Evolutionary conservation across 1,140 invertebrate genomes (phyloP), one percentile per base, ranked within the genome.

Genomic region (Copidosoma floridanum): DNA sequence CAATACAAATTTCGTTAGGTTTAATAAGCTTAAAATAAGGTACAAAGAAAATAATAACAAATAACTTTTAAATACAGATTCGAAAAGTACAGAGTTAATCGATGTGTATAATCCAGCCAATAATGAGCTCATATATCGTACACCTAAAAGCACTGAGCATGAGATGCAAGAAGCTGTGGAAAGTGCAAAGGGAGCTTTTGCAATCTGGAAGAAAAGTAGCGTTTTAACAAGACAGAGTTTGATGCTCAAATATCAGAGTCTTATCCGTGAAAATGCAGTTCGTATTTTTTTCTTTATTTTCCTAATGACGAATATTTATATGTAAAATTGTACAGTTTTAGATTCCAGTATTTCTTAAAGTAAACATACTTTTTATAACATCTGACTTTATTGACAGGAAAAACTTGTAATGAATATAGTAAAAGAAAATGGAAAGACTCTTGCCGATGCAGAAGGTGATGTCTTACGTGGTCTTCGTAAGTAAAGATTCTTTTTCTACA

Each of bases 391-490:
- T n/a, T 21, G 4, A 38, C 16, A 79, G 86, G 90, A 91, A 83
- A 87, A 91, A 73, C 81, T 99, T 56, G 96, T 96, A 1, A 87
- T 89, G 59, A 96, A 90, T 74, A 92, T 99, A 32, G 99, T 97
- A 11, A 80, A 85, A 67, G 97, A 99, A 82, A 97, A 99, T 82
- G 98, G 98, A 23, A 99, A 99, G 79, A 99, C 98, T 0, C 81
- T 96, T 47, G 85, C 88, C 20, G 98, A 99, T 83, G 97, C 98
- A 23, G 95, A 99, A 76, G 98, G 98, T 47, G 98, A 99, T 83
- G 97, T 99, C 4, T 84, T 97, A 43, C 85, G 98, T 74, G 98
- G 98, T 54, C 85, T 99, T 57, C 97, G 94, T 95, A 84, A 88
- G 88, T 87, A 32, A 32, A 32, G 29, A 7, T 32, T 32, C 6